Percentiles rank a stretch among this genome's conserved stretches.
phyloP scores from a whole-genome alignment of 2,113 vertebrate species.

The Scytalopus superciliaris region DNA sequence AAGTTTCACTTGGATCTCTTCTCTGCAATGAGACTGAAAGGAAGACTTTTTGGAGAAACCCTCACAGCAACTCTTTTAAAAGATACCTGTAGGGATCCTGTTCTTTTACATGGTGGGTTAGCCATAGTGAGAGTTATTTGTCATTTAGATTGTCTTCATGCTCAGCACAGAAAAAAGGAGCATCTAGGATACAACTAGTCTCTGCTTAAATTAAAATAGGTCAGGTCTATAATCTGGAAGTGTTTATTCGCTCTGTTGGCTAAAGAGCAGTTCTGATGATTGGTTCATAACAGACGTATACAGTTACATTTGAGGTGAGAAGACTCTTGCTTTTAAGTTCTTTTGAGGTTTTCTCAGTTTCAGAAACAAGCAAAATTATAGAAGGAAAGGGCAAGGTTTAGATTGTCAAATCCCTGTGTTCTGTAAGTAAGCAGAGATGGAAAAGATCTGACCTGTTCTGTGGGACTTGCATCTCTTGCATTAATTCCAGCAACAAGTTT shows the following conservation, averaged over 20 bases:
- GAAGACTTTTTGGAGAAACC: not conserved
- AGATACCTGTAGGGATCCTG: not conserved
- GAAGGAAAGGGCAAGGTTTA: not conserved
- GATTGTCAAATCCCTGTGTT: not conserved
- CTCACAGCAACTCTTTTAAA: not conserved
- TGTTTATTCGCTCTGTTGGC: not conserved
- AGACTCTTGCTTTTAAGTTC: not conserved
- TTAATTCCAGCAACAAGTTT: not conserved
- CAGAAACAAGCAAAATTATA: not conserved
- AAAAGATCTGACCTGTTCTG: not conserved
- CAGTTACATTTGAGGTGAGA: not conserved
- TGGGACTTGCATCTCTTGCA: accelerated
- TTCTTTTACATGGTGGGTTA: not conserved
- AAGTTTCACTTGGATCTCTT: not conserved
- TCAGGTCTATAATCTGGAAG: not conserved
- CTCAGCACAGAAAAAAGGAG: not conserved
- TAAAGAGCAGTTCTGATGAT: not conserved
- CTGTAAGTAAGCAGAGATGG: not conserved
- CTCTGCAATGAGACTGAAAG: not conserved
- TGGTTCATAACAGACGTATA: not conserved
- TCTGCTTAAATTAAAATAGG: not conserved
- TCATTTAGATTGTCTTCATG: not conserved
- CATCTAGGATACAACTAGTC: not conserved
- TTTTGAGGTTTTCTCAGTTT: not conserved
- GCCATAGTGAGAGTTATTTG: not conserved